A percentile compares a stretch with the other conserved stretches of the same genome.
Evolutionary conservation across 1,140 invertebrate genomes (phyloP).

Genomic region (Mylabris phalerata): DNA sequence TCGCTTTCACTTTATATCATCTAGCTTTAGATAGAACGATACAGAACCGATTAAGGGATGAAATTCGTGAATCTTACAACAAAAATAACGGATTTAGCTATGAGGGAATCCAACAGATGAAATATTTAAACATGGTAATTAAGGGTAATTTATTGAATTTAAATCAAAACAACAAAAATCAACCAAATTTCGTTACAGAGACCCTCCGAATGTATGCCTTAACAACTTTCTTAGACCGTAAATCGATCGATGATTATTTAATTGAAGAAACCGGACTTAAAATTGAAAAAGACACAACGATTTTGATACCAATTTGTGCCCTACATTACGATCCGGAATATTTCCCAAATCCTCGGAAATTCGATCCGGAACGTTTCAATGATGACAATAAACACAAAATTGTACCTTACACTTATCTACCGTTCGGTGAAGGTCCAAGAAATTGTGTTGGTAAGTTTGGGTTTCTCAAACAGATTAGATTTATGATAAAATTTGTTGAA

Average conservation of each 20-base stretch:
- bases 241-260: slow-evolving; percentile 39
- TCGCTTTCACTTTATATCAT: too few relatives aligned
- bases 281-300: slow-evolving; percentile 46
- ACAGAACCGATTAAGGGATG: too few relatives aligned
- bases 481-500: too few relatives aligned
- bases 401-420: slow-evolving; percentile 38
- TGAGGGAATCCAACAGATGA: slow-evolving; percentile 36
- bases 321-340: slow-evolving; percentile 53
- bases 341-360: slow-evolving; percentile 56
- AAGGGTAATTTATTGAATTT: slow-evolving; percentile 36
- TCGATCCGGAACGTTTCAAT: slow-evolving; percentile 48
- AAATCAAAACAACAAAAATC: too few relatives aligned
- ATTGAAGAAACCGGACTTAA: slow-evolving; percentile 43
- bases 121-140: slow-evolving; percentile 45
- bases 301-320: slow-evolving; percentile 51
- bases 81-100: slow-evolving; percentile 32
- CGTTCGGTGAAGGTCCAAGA: too few relatives aligned
- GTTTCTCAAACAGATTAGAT: too few relatives aligned
- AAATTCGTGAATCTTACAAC: slow-evolving; percentile 8
- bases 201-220: slow-evolving; percentile 5
- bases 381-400: slow-evolving; percentile 44
- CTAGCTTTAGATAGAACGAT: too few relatives aligned
- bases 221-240: slow-evolving; percentile 7
- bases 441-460: too few relatives aligned
- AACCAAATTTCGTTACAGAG: not conserved